A percentile compares a stretch with the other conserved stretches of the same genome.
Evolutionary conservation across 2,113 vertebrate species (phyloP).

Genomic region (Scomber scombrus): DNA sequence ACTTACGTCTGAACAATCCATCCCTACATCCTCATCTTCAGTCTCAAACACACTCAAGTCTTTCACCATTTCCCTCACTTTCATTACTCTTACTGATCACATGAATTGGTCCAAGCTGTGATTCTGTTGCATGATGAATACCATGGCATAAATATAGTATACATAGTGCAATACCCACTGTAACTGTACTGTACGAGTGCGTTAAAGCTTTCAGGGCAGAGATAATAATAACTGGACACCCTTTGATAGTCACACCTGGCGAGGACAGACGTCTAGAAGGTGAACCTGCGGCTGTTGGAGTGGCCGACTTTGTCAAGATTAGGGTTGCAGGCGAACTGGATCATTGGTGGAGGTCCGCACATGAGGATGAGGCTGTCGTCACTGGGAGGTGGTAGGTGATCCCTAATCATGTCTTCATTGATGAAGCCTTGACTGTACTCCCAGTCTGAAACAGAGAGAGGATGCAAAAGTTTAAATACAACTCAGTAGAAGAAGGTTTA

Average conservation of each 20-base stretch:
- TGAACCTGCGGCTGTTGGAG: slow-evolving; percentile 85
- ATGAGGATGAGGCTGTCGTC: slow-evolving; percentile 91
- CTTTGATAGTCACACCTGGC: not conserved
- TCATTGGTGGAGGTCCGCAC: slow-evolving; percentile 98
- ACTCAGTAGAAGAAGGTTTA: no score
- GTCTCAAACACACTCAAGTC: not conserved
- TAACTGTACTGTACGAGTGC: slow-evolving; percentile 40
- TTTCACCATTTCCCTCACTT: not conserved
- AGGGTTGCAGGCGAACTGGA: slow-evolving; percentile 96
- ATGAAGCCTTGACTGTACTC: slow-evolving; percentile 96
- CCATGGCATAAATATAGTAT: slow-evolving; percentile 32
- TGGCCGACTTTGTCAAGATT: slow-evolving; percentile 94
- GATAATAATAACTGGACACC: not conserved
- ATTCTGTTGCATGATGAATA: slow-evolving; percentile 44
- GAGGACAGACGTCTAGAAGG: slow-evolving; percentile 81
- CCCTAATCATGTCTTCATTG: slow-evolving; percentile 92
- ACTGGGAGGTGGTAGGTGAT: slow-evolving; percentile 88
- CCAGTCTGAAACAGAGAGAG: slow-evolving; percentile 85
- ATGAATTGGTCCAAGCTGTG: slow-evolving; percentile 54
- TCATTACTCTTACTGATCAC: not conserved
- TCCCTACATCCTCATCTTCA: no score
- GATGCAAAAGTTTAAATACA: no score
- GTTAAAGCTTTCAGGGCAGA: slow-evolving; percentile 40
- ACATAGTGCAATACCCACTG: slow-evolving; percentile 65
- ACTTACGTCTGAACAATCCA: not conserved